Evolutionary conservation across 2,797 vertebrate genomes (phyloP).

Genomic region (Gymnothorax reevesii): DNA sequence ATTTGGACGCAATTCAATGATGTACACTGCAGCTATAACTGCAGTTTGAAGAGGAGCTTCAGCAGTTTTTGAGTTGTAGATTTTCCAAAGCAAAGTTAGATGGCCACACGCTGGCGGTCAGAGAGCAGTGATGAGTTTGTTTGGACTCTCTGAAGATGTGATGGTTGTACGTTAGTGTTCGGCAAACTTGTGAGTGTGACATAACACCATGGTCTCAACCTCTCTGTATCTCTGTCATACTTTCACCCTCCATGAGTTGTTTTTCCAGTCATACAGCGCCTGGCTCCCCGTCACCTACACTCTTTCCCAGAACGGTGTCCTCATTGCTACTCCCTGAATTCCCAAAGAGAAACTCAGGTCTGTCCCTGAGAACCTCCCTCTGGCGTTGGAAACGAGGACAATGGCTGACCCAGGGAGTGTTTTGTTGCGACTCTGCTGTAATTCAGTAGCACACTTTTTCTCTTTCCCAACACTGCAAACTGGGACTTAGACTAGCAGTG

Average conservation of each 20-base stretch:
- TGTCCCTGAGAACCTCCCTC: slow-evolving; percentile 33
- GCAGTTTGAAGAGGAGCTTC: not conserved
- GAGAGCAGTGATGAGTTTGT: not conserved
- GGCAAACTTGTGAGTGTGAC: slow-evolving; percentile 15
- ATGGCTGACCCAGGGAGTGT: not conserved
- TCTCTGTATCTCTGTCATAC: not conserved
- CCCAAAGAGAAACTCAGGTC: not conserved
- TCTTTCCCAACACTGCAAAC: slow-evolving; percentile 27
- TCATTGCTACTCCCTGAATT: not conserved
- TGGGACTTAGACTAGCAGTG: slow-evolving; percentile 58
- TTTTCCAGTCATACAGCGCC: slow-evolving; percentile 23
- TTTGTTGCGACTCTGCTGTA: slow-evolving; percentile 30
- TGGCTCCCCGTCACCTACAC: not conserved
- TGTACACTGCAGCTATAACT: not conserved
- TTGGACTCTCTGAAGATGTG: not conserved
- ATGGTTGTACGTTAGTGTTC: not conserved
- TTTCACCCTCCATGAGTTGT: slow-evolving; percentile 34
- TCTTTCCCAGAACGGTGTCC: slow-evolving; percentile 1
- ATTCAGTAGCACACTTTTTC: slow-evolving; percentile 35
- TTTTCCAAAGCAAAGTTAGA: not conserved
- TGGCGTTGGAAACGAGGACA: slow-evolving; percentile 8
- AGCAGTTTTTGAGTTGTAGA: not conserved
- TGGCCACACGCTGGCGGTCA: not conserved
- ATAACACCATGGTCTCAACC: slow-evolving; percentile 33
- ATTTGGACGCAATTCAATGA: not conserved